Evolutionary conservation across 2,888 invertebrate species (phyloP), one percentile per base, ranked within the genome.

Genomic region (Dryobotodes eremita): DNA sequence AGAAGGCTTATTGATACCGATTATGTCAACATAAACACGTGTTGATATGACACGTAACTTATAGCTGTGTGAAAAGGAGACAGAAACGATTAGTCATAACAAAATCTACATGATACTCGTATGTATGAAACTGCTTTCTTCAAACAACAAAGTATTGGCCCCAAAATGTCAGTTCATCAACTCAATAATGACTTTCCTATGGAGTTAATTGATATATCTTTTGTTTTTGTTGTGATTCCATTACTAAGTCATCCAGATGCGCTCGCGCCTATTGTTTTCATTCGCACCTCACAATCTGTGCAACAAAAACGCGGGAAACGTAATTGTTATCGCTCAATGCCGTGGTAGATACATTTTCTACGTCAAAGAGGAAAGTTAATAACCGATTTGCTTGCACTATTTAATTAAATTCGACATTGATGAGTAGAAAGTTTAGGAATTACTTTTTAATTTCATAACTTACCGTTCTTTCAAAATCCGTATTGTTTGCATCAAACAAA

Each of bases 291-390:
- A 89, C 89, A 91, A 89, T 87, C 83, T 79, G 65, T 71, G 65
- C 42, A 71, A 89, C 83, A 95, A 95, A 94, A 95, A 92, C 94
- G 93, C 93, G 95, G 89, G 95, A 95, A 94, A 72, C 69, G 80
- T 92, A 92, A 92, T 92, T 92, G 90, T 93, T 92, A 91, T 92
- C 89, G 89, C 88, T 91, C 91, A 91, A 91, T 91, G 90, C 82
- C 90, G 88, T 89, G 89, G 88, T 90, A 92, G 88, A 87, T 76
- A 86, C 89, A 93, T 93, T 93, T 93, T 94, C 93, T 92, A 91
- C 91, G 88, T 88, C 90, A 88, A 90, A 90, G 91, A 94, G 91
- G 94, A 96, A 95, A 95, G 95, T 94, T 94, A 93, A 93, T 93
- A 91, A 92, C 89, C 80, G 84, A 91, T 91, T 92, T 87, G 89